Base-by-base conservation (phyloP, 2,797 vertebrate genomes). In the Acanthornis magna region DNA sequence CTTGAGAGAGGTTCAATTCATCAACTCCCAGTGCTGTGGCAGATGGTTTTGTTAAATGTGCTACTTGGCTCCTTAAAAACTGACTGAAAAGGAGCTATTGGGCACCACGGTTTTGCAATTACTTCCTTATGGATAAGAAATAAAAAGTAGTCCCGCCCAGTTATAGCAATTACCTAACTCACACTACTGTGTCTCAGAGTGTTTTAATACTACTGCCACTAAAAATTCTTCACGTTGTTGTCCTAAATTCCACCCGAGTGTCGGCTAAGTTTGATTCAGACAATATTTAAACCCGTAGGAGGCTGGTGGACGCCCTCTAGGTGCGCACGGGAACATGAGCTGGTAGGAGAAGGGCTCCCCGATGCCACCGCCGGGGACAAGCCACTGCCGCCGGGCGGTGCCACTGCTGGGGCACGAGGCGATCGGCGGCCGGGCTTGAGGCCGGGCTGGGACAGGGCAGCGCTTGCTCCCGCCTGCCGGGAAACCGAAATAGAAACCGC, bases 401-500 rank as follows among this genome's bases (percentile, higher is more conserved):
- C 32, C 45, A 6, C 20, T 7, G 66, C 66, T 4, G 55, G 30
- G 27, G 16, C 55, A 13, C 10, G 38, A 40, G 19, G 22, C 11
- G 27, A 22, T 68, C n/a, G 22, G n/a, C 9, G 10, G 6, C 57
- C 14, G 25, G 11, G 38, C 3, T 10, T 26, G 38, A 10, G 45
- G 53, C 51, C 5, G 40, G 29, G 16, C 32, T 45, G 3, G 30
- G 21, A 20, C 34, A 14, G 42, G 27, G 29, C 75, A 25, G 63
- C 2, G 20, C 51, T 16, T 3, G 13, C 51, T 34, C 19, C 42
- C 43, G 51, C 13, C 54, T 40, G 62, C 48, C 63, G 11, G 54
- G 57, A 82, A 89, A 89, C 40, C 58, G 86, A 97, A 96, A 94
- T 50, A 82, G 93, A 95, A 96, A 95, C 68, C 43, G 21, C 4